A percentile compares a stretch with the other conserved stretches of the same genome.
phyloP scores from a whole-genome alignment of 1,140 invertebrate species.

The Drosophila miranda region DNA sequence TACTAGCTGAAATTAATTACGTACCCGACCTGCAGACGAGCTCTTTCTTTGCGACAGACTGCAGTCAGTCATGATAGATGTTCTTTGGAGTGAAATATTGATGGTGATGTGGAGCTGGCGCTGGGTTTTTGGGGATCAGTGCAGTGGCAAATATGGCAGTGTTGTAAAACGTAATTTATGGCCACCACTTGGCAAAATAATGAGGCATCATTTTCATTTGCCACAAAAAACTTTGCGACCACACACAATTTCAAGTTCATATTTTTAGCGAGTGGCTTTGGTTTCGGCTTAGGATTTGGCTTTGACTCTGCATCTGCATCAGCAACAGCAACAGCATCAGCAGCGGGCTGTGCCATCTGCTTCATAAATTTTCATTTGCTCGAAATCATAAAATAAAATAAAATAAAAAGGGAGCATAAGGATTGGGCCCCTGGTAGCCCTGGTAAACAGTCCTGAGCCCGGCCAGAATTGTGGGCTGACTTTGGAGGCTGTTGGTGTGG shows the following conservation, averaged over 20 bases:
- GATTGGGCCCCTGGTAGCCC: not conserved
- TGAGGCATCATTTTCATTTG: slow-evolving; percentile 72
- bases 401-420: slow-evolving; percentile 28
- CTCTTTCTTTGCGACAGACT: slow-evolving; percentile 27
- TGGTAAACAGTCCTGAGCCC: slow-evolving; percentile 27
- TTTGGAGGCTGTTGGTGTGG: slow-evolving; percentile 15
- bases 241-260: slow-evolving; percentile 56
- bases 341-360: slow-evolving; percentile 40
- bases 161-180: slow-evolving; percentile 58
- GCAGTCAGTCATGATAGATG: slow-evolving; percentile 42
- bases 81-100: slow-evolving; percentile 21
- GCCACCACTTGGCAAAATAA: slow-evolving; percentile 44
- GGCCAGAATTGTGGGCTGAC: slow-evolving; percentile 34
- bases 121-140: not conserved
- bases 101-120: not conserved
- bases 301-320: slow-evolving; percentile 12
- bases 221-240: slow-evolving; percentile 55
- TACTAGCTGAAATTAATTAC: slow-evolving; percentile 22
- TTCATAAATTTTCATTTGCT: slow-evolving; percentile 75
- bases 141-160: not conserved
- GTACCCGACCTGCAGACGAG: not conserved
- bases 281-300: slow-evolving; percentile 28
- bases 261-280: slow-evolving; percentile 43
- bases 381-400: slow-evolving; percentile 52
- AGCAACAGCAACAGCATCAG: slow-evolving; percentile 14